Percentiles rank a stretch among this genome's conserved stretches.
phyloP scores from a whole-genome alignment of 2,113 vertebrate genomes.

The Scolopax mira region DNA sequence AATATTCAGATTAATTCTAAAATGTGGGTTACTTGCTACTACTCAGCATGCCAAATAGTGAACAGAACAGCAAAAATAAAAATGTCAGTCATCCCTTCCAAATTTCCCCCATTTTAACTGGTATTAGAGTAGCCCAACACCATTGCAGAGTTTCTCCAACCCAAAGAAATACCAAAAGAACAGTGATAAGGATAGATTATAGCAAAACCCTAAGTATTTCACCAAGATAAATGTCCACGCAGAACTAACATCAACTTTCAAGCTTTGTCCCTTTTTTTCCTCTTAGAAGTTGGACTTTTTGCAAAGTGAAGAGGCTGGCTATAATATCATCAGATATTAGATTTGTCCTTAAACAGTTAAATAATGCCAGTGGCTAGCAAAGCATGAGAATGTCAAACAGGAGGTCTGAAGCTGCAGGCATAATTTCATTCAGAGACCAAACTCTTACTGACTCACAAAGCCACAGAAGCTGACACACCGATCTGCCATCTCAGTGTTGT shows the following conservation, averaged over 20 bases:
- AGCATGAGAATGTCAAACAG: not conserved
- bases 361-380: not conserved
- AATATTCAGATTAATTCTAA: conserved; percentile 43
- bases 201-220: not conserved
- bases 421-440: not conserved
- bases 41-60: conserved; percentile 31
- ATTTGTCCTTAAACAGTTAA: not conserved
- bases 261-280: not conserved
- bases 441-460: not conserved
- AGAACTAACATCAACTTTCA: not conserved
- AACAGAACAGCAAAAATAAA: not conserved
- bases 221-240: not conserved
- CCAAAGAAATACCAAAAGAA: not conserved
- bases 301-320: not conserved
- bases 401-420: not conserved
- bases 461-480: not conserved
- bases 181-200: not conserved
- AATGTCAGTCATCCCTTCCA: not conserved
- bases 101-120: not conserved
- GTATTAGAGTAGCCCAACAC: not conserved
- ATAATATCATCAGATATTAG: not conserved
- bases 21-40: not conserved
- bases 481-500: not conserved
- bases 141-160: not conserved
- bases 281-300: not conserved